Base-by-base conservation (phyloP, 2,797 vertebrate species). In the Gadopsis bispinosus region DNA sequence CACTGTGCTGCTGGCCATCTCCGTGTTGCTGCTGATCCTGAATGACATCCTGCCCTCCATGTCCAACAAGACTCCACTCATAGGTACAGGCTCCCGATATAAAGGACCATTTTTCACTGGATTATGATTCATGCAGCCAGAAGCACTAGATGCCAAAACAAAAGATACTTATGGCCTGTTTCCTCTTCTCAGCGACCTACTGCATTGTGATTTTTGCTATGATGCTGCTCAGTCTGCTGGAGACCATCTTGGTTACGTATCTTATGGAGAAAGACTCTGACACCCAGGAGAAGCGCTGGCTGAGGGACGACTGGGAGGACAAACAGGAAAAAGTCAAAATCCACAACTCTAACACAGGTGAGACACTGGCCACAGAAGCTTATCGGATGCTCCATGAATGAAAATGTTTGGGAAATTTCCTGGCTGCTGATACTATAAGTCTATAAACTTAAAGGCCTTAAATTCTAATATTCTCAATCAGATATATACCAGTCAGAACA, bases 11-110 rank as follows among this genome's bases (percentile, higher is more conserved):
- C 88, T 97, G 0, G 95, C 95, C 76, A 93, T 94, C 80, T 96
- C 96, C 3, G 95, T 97, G 69, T 89, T 97, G 73, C 93, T 96
- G 54, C 93, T 96, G 84, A 96, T 97, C 65, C 95, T 97, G 26
- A 95, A 95, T 8, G 95, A 97, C 60, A 96, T 95, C 69, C 92
- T 97, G 55, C 96, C 97, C 11, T 93, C 95, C 3, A 95, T 95
- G 74, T 95, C 96, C 82, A 91, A 94, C 87, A 74, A 79, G 45
- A 94, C 95, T 3, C 96, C 96, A 0, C 29, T 96, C 59, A 96
- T 97, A 89, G 96, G 96, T 96, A 90, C 62, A 19, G 12, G 31
- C 29, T 9, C 45, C 0, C 1, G 13, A 19, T 33, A 31, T 4
- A 33, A 41, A 1, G 13, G 9, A 4, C 4, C 2, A 1, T 5